Conservation (phyloP, 2,113 vertebrate genomes). For the Zosterops hypoxanthus region DNA sequence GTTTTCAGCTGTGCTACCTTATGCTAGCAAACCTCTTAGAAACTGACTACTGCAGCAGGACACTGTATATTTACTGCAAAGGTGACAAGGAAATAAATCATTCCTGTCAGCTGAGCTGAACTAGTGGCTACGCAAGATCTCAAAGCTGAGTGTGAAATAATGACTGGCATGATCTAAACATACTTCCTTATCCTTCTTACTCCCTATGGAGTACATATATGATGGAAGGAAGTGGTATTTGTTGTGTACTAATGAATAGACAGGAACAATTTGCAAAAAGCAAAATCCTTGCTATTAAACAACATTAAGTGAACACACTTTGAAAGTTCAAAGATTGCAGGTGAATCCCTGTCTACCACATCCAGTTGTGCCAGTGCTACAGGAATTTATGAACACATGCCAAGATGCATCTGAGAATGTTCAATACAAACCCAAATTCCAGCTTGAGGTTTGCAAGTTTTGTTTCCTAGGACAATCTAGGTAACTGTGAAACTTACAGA, state of each 20-base stretch:
- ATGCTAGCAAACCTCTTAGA: not conserved
- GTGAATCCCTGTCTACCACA: not conserved
- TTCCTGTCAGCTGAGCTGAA: not conserved
- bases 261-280: not conserved
- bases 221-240: not conserved
- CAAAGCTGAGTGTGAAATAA: not conserved
- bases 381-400: not conserved
- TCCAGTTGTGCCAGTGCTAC: not conserved
- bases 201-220: not conserved
- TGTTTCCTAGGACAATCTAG: not conserved
- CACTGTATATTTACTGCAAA: not conserved
- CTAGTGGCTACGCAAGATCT: not conserved
- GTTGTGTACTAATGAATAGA: not conserved
- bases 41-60: not conserved
- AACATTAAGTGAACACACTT: not conserved
- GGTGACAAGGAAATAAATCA: not conserved
- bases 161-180: not conserved
- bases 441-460: not conserved
- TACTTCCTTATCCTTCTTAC: not conserved
- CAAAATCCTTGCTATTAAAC: not conserved
- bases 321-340: not conserved
- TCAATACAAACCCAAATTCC: not conserved
- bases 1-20: not conserved
- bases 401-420: not conserved
- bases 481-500: not conserved